phyloP scores from a whole-genome alignment of 2,113 vertebrate species.

The Acrocephalus arundinaceus region DNA sequence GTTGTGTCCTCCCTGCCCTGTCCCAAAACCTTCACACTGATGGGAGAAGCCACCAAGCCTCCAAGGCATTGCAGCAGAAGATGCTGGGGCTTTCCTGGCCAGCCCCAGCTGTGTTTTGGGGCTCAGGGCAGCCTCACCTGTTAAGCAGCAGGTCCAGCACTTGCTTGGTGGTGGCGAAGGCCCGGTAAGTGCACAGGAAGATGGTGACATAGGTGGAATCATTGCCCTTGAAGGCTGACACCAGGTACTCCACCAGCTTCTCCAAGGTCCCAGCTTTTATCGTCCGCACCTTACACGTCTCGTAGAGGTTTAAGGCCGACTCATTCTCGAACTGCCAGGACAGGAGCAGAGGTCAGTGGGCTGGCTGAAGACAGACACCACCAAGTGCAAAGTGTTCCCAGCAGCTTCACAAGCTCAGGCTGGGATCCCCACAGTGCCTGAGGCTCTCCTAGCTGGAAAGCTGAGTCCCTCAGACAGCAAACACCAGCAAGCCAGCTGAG shows the following conservation, averaged over 20 bases:
- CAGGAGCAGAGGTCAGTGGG: not conserved
- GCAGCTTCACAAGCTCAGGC: not conserved
- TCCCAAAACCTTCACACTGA: not conserved
- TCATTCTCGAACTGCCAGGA: slow-evolving; percentile 85
- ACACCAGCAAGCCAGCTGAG: not conserved
- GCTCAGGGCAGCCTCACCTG: slow-evolving; percentile 71
- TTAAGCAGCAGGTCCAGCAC: slow-evolving; percentile 96
- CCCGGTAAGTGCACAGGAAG: slow-evolving; percentile 97
- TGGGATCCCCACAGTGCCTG: not conserved
- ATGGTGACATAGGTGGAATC: slow-evolving; percentile 98
- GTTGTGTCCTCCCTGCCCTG: not conserved
- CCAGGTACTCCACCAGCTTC: slow-evolving; percentile 96
- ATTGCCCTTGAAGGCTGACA: slow-evolving; percentile 92
- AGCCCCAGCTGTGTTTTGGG: accelerated
- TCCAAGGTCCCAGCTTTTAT: slow-evolving; percentile 97
- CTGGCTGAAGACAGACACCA: not conserved
- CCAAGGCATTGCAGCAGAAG: not conserved
- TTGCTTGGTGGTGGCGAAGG: slow-evolving; percentile 91
- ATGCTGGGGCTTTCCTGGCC: not conserved
- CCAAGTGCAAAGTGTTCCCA: accelerated
- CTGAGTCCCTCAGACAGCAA: not conserved
- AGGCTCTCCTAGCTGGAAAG: not conserved
- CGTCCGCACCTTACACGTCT: slow-evolving; percentile 94
- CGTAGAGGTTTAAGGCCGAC: slow-evolving; percentile 88
- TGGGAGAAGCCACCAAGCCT: not conserved